Base-by-base conservation (phyloP, 2,797 vertebrate genomes). In the Neomorphus geoffroyi region DNA sequence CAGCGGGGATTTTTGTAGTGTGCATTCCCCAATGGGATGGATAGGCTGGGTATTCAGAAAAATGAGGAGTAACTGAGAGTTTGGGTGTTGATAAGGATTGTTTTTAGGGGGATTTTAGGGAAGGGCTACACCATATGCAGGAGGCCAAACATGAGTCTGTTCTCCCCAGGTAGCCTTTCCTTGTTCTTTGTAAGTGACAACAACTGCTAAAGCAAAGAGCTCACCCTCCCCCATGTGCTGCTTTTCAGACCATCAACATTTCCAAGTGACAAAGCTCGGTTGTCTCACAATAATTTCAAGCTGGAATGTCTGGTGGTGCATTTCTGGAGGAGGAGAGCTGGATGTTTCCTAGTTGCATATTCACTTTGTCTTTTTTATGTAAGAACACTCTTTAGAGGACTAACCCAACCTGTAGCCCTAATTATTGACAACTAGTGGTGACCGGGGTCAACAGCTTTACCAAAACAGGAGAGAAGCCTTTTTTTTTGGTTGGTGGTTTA, bases 241-340 rank as follows among this genome's bases (percentile, higher is more conserved):
- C 30, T 91, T 85, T 85, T 61, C 65, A 81, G 66, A 48, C 33
- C 2, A 9, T 19, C 53, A 61, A 16, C 23, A 65, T 91, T 71
- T 80, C n/a, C n/a, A 54, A 67, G 54, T 45, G 60, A 61, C 56
- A 71, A 64, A 45, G 6, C 69, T 73, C 0, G 0, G 4, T 61
- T 15, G 10, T 67, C 58, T 78, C 56, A 83, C 64, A 50, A 30
- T 3, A 66, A 77, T 32, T 60, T 77, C 50, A 70, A 5, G 28
- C 33, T 54, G 30, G 43, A 84, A 91, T 61, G 51, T 27, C 53
- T 92, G 26, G 33, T 43, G 33, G n/a, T 70, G 33, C 4, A 13
- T 60, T 94, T 87, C 64, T 77, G 83, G 57, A 70, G 57, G 75
- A 77, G 32, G 11, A 67, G 45, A 85, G 60, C 7, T 57, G 41